Evolutionary conservation across 2,888 invertebrate species (phyloP).

Genomic region (Pristionchus fissidentatus): DNA sequence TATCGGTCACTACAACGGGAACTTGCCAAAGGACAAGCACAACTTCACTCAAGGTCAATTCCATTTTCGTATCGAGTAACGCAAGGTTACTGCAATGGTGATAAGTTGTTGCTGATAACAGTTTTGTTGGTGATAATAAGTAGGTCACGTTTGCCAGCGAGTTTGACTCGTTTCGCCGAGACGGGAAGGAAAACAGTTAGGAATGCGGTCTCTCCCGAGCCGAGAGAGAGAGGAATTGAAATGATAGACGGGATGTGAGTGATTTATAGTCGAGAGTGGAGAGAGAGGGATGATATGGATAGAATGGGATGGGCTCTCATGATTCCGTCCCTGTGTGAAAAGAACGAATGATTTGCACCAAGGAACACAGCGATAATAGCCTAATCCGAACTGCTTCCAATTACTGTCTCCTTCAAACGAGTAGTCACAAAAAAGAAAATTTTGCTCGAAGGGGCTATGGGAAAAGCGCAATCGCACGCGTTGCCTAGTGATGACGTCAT

Average conservation of each 20-base stretch:
- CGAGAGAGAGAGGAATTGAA: slow-evolving; percentile 18
- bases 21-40: slow-evolving; percentile 69
- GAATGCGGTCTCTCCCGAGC: slow-evolving; percentile 24
- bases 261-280: background rate
- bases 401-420: background rate
- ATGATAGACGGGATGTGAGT: background rate
- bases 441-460: background rate
- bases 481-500: background rate
- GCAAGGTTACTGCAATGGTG: too few relatives aligned
- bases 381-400: background rate
- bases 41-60: slow-evolving; percentile 44
- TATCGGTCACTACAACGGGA: slow-evolving; percentile 75
- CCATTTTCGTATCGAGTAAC: background rate
- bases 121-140: background rate
- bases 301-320: background rate
- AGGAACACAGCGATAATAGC: background rate
- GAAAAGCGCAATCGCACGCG: background rate
- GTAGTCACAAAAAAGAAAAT: background rate
- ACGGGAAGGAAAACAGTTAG: slow-evolving; percentile 16
- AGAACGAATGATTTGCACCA: background rate
- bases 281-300: background rate
- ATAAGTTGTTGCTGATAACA: too few relatives aligned
- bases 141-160: slow-evolving; percentile 1
- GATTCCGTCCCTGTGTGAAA: background rate
- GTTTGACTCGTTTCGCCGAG: slow-evolving; percentile 25